Evolutionary conservation across 2,888 invertebrate species (phyloP).

Genomic region (Chrysomela aeneicollis): DNA sequence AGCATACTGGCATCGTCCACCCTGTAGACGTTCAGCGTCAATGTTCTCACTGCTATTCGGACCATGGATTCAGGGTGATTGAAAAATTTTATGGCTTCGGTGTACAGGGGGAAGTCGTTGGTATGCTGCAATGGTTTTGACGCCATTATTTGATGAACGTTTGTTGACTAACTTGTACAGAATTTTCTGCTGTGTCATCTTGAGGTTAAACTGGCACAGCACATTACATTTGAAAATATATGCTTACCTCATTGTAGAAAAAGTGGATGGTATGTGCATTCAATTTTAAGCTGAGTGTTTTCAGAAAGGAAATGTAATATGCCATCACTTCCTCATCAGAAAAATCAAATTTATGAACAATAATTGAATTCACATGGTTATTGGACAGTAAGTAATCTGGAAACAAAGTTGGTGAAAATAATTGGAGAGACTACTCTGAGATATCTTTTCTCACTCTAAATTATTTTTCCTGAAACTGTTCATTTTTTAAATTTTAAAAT

Average conservation of each 20-base stretch:
- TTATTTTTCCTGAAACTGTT: too few species aligned
- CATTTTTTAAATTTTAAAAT: too few species aligned
- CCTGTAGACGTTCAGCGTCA: conserved; percentile 95
- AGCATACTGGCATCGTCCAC: conserved; percentile 96
- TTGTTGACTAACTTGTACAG: too few species aligned
- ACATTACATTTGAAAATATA: background rate
- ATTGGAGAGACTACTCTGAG: background rate
- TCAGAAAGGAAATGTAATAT: conserved; percentile 98
- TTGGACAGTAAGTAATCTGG: conserved; percentile 98
- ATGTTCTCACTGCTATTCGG: conserved; percentile 95
- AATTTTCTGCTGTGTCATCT: too few species aligned
- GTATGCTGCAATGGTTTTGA: conserved; percentile 77
- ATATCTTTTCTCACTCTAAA: too few species aligned
- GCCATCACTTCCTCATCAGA: conserved; percentile 99
- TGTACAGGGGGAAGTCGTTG: conserved; percentile 98
- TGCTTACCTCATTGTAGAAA: conserved; percentile 97
- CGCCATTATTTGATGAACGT: too few species aligned
- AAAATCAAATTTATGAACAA: conserved; percentile 99
- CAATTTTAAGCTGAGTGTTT: conserved; percentile 95
- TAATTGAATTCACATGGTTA: conserved; percentile 99
- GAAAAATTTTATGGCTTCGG: conserved; percentile 99
- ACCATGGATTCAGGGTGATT: conserved; percentile 99
- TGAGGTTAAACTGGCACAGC: too few species aligned
- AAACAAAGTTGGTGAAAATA: conserved; percentile 53
- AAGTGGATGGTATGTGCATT: conserved; percentile 99